These are phyloP conservation scores for Leptoteleia sp. DNA, from an alignment of 1,140 invertebrate species.

Conservation along the genomic window DNA sequence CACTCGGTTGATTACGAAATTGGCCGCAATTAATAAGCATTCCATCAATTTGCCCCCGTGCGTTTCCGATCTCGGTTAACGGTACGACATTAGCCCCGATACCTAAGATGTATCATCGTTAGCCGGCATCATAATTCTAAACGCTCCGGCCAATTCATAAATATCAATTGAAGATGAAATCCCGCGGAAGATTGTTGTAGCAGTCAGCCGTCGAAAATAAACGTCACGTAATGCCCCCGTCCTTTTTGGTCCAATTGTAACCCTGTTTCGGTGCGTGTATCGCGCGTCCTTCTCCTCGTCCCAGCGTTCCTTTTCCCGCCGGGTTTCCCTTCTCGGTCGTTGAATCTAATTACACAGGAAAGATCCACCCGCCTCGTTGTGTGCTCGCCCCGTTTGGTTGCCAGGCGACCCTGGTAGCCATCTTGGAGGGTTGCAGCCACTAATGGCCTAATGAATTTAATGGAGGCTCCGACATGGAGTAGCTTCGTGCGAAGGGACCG, in stretches of 20 bases:
- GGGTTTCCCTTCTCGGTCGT: conserved; percentile 68
- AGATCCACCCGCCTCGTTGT: conserved; percentile 70
- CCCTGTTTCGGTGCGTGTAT: conserved; percentile 53
- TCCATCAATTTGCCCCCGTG: conserved; percentile 17
- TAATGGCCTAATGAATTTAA: conserved; percentile 83
- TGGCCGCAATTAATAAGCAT: conserved; percentile 14
- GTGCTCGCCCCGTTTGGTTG: conserved; percentile 73
- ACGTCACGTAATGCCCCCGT: conserved; percentile 45
- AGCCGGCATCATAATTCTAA: conserved; percentile 39
- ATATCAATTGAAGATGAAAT: conserved; percentile 59
- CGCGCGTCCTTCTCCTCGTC: conserved; percentile 41
- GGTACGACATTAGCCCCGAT: conserved; percentile 17
- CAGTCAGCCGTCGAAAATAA: conserved; percentile 52
- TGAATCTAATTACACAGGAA: conserved; percentile 75
- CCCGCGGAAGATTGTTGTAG: conserved; percentile 45
- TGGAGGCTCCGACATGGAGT: conserved; percentile 79
- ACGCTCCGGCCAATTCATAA: conserved; percentile 55
- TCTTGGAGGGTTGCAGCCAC: conserved; percentile 82
- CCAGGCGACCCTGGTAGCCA: conserved; percentile 80
- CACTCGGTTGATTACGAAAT: background rate
- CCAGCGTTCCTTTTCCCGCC: conserved; percentile 60
- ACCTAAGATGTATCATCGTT: conserved; percentile 45
- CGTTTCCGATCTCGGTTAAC: conserved; percentile 38
- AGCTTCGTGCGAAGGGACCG: conserved; percentile 69
- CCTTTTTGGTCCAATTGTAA: conserved; percentile 52